These are phyloP conservation scores for Phortica variegata DNA, from an alignment of 1,140 invertebrate species.

Conservation along the genomic window DNA sequence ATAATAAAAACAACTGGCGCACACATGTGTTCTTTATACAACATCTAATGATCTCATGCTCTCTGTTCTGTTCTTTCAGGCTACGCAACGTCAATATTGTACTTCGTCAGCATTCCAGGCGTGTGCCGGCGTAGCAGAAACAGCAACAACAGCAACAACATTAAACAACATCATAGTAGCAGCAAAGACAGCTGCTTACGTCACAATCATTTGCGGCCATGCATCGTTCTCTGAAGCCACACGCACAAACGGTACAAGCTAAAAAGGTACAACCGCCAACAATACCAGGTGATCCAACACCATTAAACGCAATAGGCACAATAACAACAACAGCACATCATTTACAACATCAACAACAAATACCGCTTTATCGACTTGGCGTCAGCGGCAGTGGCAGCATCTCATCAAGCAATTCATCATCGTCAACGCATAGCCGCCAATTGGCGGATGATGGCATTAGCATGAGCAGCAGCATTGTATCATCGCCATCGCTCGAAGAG, in stretches of 20 bases:
- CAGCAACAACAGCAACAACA: no score
- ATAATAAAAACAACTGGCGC: no score
- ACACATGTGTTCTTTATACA: no score
- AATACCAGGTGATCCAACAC: constrained; percentile 66
- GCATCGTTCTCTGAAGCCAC: constrained; percentile 72
- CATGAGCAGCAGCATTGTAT: constrained; percentile 57
- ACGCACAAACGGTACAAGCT: constrained; percentile 66
- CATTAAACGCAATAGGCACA: constrained; percentile 68
- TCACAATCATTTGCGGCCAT: constrained; percentile 65
- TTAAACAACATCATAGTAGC: no score
- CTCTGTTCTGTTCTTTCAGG: no score
- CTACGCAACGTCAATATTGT: no score
- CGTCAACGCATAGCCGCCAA: constrained; percentile 27
- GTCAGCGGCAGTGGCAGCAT: constrained; percentile 52
- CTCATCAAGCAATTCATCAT: constrained; percentile 32
- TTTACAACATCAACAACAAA: constrained; percentile 62
- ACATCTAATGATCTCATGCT: no score
- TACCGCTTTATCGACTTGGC: constrained; percentile 39
- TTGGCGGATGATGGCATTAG: constrained; percentile 41
- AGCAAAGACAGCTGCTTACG: no score
- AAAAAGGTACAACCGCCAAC: constrained; percentile 81
- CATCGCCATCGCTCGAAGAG: constrained; percentile 55
- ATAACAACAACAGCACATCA: constrained; percentile 62
- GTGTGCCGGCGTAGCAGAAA: no score
- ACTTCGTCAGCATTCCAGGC: no score